Evolutionary conservation across 2,113 vertebrate species (phyloP).

Genomic region (Austrofundulus limnaeus): DNA sequence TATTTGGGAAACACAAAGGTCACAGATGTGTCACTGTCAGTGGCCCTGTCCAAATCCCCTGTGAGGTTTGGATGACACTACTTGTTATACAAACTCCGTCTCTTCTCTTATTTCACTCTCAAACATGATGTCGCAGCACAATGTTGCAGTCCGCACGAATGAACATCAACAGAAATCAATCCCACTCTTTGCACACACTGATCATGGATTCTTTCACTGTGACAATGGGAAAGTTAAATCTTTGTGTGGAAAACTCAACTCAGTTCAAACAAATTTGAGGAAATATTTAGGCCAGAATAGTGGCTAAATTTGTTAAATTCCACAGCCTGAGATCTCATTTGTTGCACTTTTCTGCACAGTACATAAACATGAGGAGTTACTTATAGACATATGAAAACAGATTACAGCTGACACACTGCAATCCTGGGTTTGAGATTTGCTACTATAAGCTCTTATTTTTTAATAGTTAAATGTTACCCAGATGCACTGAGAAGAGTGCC

Average conservation of each 20-base stretch:
- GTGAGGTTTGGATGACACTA: conserved; percentile 50
- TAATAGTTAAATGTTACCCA: no score
- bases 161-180: not conserved
- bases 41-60: conserved; percentile 40
- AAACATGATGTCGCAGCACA: conserved; percentile 6
- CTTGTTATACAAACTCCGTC: conserved; percentile 17
- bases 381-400: not conserved
- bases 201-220: conserved; percentile 8
- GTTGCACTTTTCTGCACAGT: not conserved
- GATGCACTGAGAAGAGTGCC: not conserved
- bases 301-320: not conserved
- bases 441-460: no score
- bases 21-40: conserved; percentile 62
- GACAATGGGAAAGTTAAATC: not conserved
- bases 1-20: conserved; percentile 64
- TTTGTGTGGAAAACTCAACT: conserved; percentile 6
- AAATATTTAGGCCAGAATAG: no score
- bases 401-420: no score
- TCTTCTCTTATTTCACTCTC: not conserved
- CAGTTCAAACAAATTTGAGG: no score
- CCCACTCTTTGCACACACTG: not conserved
- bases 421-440: not conserved
- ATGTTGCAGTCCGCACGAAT: conserved; percentile 15
- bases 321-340: not conserved
- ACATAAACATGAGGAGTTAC: not conserved